Conservation (phyloP, 1,140 invertebrate species). For the Zaprionus kolodkinae region DNA sequence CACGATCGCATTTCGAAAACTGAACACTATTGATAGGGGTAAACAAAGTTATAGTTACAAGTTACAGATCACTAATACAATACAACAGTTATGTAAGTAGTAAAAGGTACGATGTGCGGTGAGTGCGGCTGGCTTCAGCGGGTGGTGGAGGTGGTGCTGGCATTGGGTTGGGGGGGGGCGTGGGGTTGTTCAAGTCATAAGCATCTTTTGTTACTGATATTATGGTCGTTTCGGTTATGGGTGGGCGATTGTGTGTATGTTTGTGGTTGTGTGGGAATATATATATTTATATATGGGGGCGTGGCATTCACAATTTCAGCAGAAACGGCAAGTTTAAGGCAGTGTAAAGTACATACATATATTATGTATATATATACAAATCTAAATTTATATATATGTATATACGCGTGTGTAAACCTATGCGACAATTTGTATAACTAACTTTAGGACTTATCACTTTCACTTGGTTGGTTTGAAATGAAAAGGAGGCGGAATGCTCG, state of each 20-base stretch:
- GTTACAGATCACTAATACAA: slow-evolving; percentile 66
- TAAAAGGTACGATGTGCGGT: slow-evolving; percentile 80
- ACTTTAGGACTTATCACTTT: slow-evolving; percentile 83
- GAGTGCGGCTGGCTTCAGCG: slow-evolving; percentile 69
- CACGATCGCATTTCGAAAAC: slow-evolving; percentile 23
- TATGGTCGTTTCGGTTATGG: slow-evolving; percentile 33
- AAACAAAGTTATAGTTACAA: slow-evolving; percentile 43
- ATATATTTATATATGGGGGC: slow-evolving; percentile 32
- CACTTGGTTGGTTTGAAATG: slow-evolving; percentile 74
- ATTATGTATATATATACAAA: slow-evolving; percentile 54
- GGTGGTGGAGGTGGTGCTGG: slow-evolving; percentile 35
- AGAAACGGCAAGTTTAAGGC: slow-evolving; percentile 83
- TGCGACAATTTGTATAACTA: slow-evolving; percentile 82
- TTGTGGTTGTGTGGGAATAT: slow-evolving; percentile 18
- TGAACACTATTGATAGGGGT: slow-evolving; percentile 40
- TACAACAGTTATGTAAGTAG: slow-evolving; percentile 70
- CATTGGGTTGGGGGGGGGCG: slow-evolving; percentile 11
- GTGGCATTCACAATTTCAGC: slow-evolving; percentile 79
- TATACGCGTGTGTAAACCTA: slow-evolving; percentile 73
- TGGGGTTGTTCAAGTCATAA: slow-evolving; percentile 44
- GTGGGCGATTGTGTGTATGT: slow-evolving; percentile 7
- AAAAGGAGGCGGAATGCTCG: slow-evolving; percentile 18
- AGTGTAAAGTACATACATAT: slow-evolving; percentile 76
- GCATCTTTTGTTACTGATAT: slow-evolving; percentile 28
- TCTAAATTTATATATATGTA: slow-evolving; percentile 59